Evolutionary conservation across 2,797 vertebrate species (phyloP).

Genomic region (Pseudocheirus occidentalis): DNA sequence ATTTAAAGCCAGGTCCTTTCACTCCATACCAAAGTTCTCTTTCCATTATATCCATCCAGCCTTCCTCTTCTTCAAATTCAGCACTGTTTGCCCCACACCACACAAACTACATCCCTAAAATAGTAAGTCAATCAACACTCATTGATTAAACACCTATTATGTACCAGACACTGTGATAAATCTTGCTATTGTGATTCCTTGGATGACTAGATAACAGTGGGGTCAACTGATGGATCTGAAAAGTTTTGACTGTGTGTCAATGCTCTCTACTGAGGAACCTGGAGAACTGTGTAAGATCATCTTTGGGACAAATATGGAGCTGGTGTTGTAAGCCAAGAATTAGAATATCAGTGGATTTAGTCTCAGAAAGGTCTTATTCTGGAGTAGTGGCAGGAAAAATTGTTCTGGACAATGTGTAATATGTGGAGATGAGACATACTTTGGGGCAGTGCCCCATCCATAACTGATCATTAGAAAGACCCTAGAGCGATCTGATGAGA

Average conservation of each 20-base stretch:
- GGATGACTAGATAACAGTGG: too few species aligned
- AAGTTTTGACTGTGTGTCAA: conserved; percentile 58
- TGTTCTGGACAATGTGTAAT: neutral
- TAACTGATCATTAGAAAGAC: neutral
- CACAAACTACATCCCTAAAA: neutral
- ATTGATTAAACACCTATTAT: neutral
- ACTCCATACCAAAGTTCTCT: neutral
- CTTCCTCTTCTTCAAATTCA: neutral
- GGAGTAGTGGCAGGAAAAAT: neutral
- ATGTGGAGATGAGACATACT: neutral
- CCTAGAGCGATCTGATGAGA: neutral
- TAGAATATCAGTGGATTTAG: conserved; percentile 42
- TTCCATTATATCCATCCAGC: too few species aligned
- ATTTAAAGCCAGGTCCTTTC: neutral
- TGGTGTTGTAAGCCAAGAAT: conserved; percentile 57
- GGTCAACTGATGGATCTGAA: neutral
- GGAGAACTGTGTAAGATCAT: conserved; percentile 45
- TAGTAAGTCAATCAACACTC: neutral
- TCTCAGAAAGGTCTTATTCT: neutral
- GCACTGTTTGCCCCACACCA: neutral
- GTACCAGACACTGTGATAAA: neutral
- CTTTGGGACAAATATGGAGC: conserved; percentile 50
- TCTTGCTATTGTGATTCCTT: too few species aligned
- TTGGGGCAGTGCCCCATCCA: neutral
- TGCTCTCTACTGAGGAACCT: neutral